Base-by-base conservation (phyloP, 2,888 invertebrate species). In the Eledona agricola region DNA sequence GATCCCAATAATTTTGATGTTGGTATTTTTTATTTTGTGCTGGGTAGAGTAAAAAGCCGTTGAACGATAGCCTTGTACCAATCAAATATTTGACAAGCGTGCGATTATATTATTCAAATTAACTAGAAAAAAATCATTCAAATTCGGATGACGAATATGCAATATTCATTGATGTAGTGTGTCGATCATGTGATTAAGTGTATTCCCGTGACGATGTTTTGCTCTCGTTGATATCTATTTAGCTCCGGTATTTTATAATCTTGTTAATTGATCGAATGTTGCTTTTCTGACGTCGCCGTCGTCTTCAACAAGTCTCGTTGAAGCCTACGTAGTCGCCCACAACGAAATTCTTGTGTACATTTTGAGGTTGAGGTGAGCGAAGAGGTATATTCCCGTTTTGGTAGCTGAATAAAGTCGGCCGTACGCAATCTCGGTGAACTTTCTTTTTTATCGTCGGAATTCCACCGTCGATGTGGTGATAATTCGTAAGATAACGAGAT, bases 251-350 rank as follows among this genome's bases (percentile, higher is more conserved):
- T n/a, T n/a, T n/a, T n/a, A n/a, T n/a, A n/a, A n/a, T n/a, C n/a
- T n/a, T n/a, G n/a, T n/a, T n/a, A n/a, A n/a, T n/a, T n/a, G n/a
- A n/a, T n/a, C n/a, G n/a, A n/a, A n/a, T n/a, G n/a, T n/a, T n/a
- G n/a, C 19, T 19, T 28, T 28, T 5, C 11, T 19, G 19, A 20
- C n/a, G n/a, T n/a, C n/a, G n/a, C n/a, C n/a, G n/a, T n/a, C n/a
- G 9, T 10, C 9, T 10, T 6, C 4, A 34, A 35, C 13, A 38
- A 50, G 26, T 50, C 17, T 40, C 25, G 40, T 50, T 13, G 40
- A 40, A 40, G 25, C 49, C 49, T 50, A 50, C 49, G 49, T 50
- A 11, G 6, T 26, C 49, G 40, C 49, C 49, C 16, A 50, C 49
- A 20, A 16, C 7, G n/a, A 22, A 40, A 50, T 50, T 50, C 49